Percentiles rank a stretch among this genome's conserved stretches.
These are phyloP conservation scores for Sylvia borin DNA, from an alignment of 2,797 vertebrate genomes.

Conservation along the genomic window DNA sequence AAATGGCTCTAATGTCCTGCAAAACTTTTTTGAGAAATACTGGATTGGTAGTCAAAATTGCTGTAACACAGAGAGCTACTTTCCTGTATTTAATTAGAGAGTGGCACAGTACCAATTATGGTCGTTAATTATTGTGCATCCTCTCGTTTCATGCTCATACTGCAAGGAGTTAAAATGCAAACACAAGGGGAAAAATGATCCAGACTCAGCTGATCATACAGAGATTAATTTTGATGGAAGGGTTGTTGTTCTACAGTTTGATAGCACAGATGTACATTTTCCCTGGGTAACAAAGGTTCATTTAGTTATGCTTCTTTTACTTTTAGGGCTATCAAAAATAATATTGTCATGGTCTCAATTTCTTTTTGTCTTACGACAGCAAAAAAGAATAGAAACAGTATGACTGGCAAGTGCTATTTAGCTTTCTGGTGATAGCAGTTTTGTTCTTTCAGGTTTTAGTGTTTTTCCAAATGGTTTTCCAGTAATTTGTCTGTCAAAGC, in stretches of 20 bases:
- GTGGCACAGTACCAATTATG: neutral
- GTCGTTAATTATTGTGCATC: neutral
- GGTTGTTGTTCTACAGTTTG: neutral
- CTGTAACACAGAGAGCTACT: neutral
- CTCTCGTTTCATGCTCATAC: neutral
- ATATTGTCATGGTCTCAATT: neutral
- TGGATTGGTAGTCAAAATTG: neutral
- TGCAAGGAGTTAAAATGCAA: constrained; percentile 2
- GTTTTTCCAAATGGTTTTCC: neutral
- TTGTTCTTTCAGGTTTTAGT: neutral
- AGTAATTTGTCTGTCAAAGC: neutral
- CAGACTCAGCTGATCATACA: neutral
- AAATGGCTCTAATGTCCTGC: neutral
- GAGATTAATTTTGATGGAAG: constrained; percentile 46
- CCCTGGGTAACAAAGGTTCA: neutral
- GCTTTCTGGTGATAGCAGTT: neutral
- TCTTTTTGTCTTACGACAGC: neutral
- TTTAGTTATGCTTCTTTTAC: neutral
- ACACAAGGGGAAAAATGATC: neutral
- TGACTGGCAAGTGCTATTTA: neutral
- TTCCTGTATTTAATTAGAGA: neutral
- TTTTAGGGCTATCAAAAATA: constrained; percentile 29
- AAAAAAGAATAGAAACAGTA: neutral
- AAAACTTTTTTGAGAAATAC: neutral
- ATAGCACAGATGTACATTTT: constrained; percentile 29